These are phyloP conservation scores for Myiagra hebetior DNA, from an alignment of 2,113 vertebrate species.

Conservation along the genomic window DNA sequence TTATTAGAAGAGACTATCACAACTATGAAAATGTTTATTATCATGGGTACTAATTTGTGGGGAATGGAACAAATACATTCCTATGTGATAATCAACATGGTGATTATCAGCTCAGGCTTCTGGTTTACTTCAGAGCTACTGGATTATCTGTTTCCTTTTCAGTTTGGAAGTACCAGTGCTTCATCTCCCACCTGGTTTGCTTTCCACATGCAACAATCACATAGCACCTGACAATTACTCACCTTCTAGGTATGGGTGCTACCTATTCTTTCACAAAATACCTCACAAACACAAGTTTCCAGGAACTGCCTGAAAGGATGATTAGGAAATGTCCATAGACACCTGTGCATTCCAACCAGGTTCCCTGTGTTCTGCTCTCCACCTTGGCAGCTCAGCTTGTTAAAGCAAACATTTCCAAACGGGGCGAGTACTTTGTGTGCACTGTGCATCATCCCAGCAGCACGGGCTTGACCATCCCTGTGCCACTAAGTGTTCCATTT, in stretches of 20 bases:
- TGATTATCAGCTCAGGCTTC: not conserved
- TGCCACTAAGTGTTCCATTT: rapidly evolving
- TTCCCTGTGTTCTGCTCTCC: not conserved
- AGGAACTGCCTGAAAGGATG: not conserved
- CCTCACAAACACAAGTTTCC: not conserved
- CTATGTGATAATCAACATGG: rapidly evolving
- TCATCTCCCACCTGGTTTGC: not conserved
- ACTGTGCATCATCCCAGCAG: not conserved
- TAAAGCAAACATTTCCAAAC: not conserved
- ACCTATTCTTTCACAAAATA: not conserved
- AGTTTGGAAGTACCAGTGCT: not conserved
- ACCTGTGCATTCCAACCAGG: not conserved
- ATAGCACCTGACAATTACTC: not conserved
- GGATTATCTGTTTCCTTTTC: not conserved
- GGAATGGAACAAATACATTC: not conserved
- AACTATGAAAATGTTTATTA: rapidly evolving
- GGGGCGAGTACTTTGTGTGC: rapidly evolving
- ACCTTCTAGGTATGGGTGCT: not conserved
- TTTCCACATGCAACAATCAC: not conserved
- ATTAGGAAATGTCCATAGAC: not conserved
- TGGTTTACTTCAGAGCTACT: not conserved
- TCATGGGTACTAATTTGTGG: not conserved
- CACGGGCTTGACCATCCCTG: rapidly evolving
- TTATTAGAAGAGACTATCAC: not conserved
- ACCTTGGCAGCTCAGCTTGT: not conserved